Evolutionary conservation across 2,113 vertebrate genomes (phyloP).

Genomic region (Apeltes quadracus): DNA sequence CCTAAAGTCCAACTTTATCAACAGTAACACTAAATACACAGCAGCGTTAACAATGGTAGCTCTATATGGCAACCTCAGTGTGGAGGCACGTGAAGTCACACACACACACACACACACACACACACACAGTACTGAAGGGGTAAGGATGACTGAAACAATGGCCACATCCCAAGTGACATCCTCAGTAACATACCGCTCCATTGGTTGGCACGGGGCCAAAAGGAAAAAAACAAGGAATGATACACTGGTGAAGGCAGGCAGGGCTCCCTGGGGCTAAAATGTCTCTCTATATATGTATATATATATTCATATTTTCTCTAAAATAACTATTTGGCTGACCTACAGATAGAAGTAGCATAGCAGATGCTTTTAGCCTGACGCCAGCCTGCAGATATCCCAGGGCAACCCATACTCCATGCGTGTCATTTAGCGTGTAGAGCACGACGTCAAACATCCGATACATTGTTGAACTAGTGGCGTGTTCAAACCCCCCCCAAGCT

Average conservation of each 20-base stretch:
- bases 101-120: slow-evolving; percentile 5
- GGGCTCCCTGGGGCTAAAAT: not conserved
- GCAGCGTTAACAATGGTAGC: slow-evolving; percentile 60
- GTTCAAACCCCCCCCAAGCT: not conserved
- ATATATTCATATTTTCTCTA: slow-evolving; percentile 2
- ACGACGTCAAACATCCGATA: not conserved
- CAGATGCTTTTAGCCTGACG: not conserved
- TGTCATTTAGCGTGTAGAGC: not conserved
- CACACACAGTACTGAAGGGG: not conserved
- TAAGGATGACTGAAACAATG: slow-evolving; percentile 25
- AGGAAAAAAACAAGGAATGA: not conserved
- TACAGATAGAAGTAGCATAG: not conserved
- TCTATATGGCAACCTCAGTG: slow-evolving; percentile 35
- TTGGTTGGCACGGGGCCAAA: slow-evolving; percentile 11
- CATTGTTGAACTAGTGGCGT: not conserved
- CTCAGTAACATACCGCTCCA: not conserved
- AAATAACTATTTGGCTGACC: not conserved
- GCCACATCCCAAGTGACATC: slow-evolving; percentile 23
- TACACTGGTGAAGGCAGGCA: not conserved
- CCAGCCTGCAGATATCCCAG: not conserved
- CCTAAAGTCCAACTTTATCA: slow-evolving; percentile 10
- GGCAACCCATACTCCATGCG: not conserved
- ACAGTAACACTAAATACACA: slow-evolving; percentile 70
- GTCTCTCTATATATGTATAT: not conserved
- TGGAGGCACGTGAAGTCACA: slow-evolving; percentile 36